Conservation (phyloP, 2,888 invertebrate genomes). For the Neoaliturus tenellus region DNA sequence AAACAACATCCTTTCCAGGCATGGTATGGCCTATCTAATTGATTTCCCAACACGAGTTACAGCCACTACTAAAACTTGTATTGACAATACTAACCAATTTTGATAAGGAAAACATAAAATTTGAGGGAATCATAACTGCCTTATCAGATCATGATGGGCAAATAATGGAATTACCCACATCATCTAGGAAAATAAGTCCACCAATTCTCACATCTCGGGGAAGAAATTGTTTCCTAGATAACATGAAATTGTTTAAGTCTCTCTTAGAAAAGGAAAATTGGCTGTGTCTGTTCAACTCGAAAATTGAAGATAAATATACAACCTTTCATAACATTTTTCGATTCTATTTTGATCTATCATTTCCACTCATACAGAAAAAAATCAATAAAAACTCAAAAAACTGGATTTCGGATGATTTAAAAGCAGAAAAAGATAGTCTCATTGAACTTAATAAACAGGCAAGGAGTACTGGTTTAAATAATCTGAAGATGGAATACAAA, state of each 20-base stretch:
- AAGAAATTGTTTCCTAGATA: neutral
- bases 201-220: neutral
- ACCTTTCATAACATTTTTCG: neutral
- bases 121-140: slow-evolving; percentile 19
- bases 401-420: slow-evolving; percentile 4
- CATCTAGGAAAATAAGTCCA: neutral
- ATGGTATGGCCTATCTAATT: slow-evolving; percentile 13
- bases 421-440: slow-evolving; percentile 6
- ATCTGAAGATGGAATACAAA: neutral
- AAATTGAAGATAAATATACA: slow-evolving; percentile 6
- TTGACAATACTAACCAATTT: slow-evolving; percentile 21
- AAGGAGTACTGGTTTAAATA: neutral
- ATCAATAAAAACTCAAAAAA: neutral
- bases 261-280: slow-evolving; percentile 2
- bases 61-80: slow-evolving; percentile 14
- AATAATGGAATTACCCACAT: neutral
- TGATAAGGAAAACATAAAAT: neutral
- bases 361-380: neutral
- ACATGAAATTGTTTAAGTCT: slow-evolving; percentile 12
- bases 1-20: slow-evolving; percentile 1
- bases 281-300: neutral
- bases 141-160: slow-evolving; percentile 42
- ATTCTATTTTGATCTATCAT: slow-evolving; percentile 2
- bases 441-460: slow-evolving; percentile 30
- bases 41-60: slow-evolving; percentile 32